Evolutionary conservation across 2,113 vertebrate genomes (phyloP).

Genomic region (Dryoscopus gambensis): DNA sequence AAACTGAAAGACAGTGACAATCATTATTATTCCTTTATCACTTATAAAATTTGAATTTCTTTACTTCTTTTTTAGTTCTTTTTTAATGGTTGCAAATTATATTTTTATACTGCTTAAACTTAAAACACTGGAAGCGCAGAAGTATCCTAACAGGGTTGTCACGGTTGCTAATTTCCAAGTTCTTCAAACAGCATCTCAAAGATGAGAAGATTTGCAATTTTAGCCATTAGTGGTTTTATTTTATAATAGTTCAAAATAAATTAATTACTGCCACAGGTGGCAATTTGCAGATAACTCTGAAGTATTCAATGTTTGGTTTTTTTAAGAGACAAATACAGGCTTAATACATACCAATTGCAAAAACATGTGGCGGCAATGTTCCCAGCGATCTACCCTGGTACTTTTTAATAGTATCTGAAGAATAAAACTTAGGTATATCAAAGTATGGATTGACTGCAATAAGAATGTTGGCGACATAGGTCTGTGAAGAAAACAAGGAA

Average conservation of each 20-base stretch:
- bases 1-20: background rate
- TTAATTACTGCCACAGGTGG: background rate
- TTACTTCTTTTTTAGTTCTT: background rate
- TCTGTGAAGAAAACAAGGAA: constrained; percentile 75
- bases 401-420: constrained; percentile 83
- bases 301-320: background rate
- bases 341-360: constrained; percentile 86
- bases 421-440: constrained; percentile 93
- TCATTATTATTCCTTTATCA: background rate
- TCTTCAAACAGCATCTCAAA: background rate
- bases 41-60: background rate
- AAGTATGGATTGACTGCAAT: constrained; percentile 97
- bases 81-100: background rate
- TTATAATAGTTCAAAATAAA: background rate
- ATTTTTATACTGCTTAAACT: background rate
- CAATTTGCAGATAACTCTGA: background rate
- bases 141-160: background rate
- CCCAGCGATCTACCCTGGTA: constrained; percentile 93
- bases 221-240: background rate
- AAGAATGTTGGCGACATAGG: constrained; percentile 96
- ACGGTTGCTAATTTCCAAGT: background rate
- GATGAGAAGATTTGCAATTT: background rate
- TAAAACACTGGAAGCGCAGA: background rate
- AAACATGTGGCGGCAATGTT: constrained; percentile 92
- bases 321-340: background rate